Conservation (phyloP, 1,140 invertebrate genomes). For the Orius insidiosus region DNA sequence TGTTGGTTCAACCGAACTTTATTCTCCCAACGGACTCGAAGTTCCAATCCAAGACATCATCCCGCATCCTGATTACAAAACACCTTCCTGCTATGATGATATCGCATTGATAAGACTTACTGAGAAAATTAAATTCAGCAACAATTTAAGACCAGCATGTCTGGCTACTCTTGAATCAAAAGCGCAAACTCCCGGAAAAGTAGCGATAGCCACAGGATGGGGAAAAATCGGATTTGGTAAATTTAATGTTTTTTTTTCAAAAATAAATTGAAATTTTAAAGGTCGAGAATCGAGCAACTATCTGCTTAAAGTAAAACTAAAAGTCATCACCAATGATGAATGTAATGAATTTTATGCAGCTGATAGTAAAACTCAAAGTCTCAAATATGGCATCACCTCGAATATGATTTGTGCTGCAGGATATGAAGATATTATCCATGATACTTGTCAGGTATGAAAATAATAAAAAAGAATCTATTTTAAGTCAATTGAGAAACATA, state of each 20-base stretch:
- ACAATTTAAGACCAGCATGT: conserved; percentile 29
- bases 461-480: too few relatives aligned
- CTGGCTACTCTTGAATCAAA: conserved; percentile 17
- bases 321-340: conserved; percentile 32
- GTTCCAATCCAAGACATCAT: conserved; percentile 15
- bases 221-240: conserved; percentile 23
- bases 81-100: conserved; percentile 29
- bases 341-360: conserved; percentile 33
- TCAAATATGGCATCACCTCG: conserved; percentile 30
- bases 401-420: conserved; percentile 45
- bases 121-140: conserved; percentile 16
- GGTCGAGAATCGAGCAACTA: conserved; percentile 32
- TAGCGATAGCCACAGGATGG: conserved; percentile 23
- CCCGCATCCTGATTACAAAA: conserved; percentile 32
- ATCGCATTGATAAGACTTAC: conserved; percentile 27
- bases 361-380: conserved; percentile 24
- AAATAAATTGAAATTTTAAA: conserved; percentile 17
- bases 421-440: conserved; percentile 44
- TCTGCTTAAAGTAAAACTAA: conserved; percentile 45
- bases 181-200: conserved; percentile 10
- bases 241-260: too few relatives aligned
- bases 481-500: too few relatives aligned
- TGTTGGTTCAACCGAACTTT: conserved; percentile 23
- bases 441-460: conserved; percentile 51
- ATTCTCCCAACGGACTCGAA: conserved; percentile 9